Conservation (phyloP, 1,140 invertebrate species). For the Antheraea mylitta region DNA sequence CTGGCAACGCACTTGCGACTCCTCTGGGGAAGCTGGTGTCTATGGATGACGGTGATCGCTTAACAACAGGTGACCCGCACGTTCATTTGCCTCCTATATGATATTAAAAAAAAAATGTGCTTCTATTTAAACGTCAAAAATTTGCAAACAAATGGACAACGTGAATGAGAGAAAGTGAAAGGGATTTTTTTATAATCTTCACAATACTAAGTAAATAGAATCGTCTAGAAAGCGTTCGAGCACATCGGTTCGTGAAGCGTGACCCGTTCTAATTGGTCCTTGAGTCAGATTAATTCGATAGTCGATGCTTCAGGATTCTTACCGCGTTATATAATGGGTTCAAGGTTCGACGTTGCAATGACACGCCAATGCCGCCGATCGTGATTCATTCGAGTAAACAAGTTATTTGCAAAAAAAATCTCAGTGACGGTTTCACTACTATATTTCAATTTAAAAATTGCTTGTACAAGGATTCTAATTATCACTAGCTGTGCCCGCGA, state of each 20-base stretch:
- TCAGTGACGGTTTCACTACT: too few relatives aligned
- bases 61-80: too few relatives aligned
- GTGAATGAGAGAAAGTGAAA: neutral
- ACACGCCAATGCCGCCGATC: neutral
- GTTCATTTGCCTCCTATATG: too few relatives aligned
- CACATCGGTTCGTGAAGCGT: constrained; percentile 24
- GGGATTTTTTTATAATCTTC: neutral
- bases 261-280: constrained; percentile 32
- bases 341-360: neutral
- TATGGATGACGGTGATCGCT: too few relatives aligned
- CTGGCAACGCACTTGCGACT: too few relatives aligned
- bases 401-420: neutral
- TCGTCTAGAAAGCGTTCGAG: constrained; percentile 35
- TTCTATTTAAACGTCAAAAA: too few relatives aligned
- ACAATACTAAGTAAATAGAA: neutral
- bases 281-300: constrained; percentile 14
- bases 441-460: too few relatives aligned
- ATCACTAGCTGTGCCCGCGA: too few relatives aligned
- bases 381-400: neutral
- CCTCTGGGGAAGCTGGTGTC: too few relatives aligned
- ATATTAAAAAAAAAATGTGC: too few relatives aligned
- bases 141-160: neutral
- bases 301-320: neutral
- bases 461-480: too few relatives aligned
- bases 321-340: neutral